These are phyloP conservation scores for Anastatus disparis DNA, from an alignment of 1,140 invertebrate genomes.

Conservation along the genomic window DNA sequence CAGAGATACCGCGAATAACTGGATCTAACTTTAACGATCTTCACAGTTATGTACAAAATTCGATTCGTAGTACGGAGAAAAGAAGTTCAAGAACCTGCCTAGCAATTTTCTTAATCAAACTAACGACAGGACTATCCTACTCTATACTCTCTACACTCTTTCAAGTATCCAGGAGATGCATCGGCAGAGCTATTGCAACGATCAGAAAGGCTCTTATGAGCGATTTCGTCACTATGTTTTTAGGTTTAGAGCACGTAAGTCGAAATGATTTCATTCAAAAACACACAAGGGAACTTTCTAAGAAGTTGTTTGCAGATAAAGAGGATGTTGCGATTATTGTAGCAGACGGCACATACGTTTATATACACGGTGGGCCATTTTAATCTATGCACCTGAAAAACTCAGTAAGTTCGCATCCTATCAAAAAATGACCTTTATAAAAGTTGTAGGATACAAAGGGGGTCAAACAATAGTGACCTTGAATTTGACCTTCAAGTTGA, in stretches of 20 bases:
- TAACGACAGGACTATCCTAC: conserved; percentile 3
- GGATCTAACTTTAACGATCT: conserved; percentile 10
- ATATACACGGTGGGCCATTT: no score
- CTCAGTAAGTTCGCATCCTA: no score
- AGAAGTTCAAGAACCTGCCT: conserved; percentile 28
- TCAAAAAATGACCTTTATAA: no score
- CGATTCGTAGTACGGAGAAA: neutral
- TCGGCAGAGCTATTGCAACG: neutral
- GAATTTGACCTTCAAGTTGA: no score
- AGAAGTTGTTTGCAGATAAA: conserved; percentile 5
- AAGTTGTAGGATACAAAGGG: no score
- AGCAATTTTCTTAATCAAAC: conserved; percentile 13
- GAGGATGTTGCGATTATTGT: conserved; percentile 6
- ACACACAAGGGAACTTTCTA: neutral
- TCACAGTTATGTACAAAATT: neutral
- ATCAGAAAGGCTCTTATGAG: neutral
- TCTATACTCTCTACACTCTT: conserved; percentile 14
- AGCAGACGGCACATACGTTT: conserved; percentile 8
- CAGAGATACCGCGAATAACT: conserved; percentile 4
- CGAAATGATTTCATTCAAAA: neutral
- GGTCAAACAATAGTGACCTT: no score
- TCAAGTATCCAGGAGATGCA: neutral
- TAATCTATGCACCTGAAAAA: no score
- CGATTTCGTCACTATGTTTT: neutral
- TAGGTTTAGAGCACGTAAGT: neutral